Evolutionary conservation across 2,797 vertebrate genomes (phyloP).

Genomic region (Sphaeramia orbicularis): DNA sequence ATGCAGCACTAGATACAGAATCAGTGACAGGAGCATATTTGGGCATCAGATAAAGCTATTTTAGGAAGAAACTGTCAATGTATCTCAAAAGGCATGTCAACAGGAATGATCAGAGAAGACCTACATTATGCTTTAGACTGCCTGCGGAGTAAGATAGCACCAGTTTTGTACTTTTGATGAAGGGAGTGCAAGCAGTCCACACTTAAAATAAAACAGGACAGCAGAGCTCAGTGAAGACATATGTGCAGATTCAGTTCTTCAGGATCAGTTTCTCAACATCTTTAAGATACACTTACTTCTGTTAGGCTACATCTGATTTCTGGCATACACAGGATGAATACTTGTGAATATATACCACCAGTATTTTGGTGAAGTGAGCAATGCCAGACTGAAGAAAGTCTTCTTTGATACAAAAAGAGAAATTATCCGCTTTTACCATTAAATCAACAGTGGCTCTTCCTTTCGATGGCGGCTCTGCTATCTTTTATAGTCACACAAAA

Average conservation of each 20-base stretch:
- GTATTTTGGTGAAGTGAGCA: slow-evolving; percentile 15
- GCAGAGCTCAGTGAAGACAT: slow-evolving; percentile 5
- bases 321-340: no score
- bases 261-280: slow-evolving; percentile 4
- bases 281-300: not conserved
- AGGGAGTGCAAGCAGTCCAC: slow-evolving; percentile 20
- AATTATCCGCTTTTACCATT: slow-evolving; percentile 26
- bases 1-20: slow-evolving; percentile 60
- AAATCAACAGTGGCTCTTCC: slow-evolving; percentile 34
- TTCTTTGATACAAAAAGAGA: slow-evolving; percentile 29
- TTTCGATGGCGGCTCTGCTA: slow-evolving; percentile 17
- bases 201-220: not conserved
- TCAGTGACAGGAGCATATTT: slow-evolving; percentile 73
- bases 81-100: slow-evolving; percentile 63
- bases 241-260: not conserved
- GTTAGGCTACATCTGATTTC: no score
- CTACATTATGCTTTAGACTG: slow-evolving; percentile 46
- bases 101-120: slow-evolving; percentile 70
- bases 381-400: slow-evolving; percentile 23
- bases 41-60: slow-evolving; percentile 76
- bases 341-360: no score
- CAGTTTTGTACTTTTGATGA: slow-evolving; percentile 50
- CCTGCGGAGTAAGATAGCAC: slow-evolving; percentile 39
- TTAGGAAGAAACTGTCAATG: slow-evolving; percentile 74
- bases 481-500: slow-evolving; percentile 38